Conservation (phyloP, 2,797 vertebrate genomes). For the Zenarchopterus dispar region DNA sequence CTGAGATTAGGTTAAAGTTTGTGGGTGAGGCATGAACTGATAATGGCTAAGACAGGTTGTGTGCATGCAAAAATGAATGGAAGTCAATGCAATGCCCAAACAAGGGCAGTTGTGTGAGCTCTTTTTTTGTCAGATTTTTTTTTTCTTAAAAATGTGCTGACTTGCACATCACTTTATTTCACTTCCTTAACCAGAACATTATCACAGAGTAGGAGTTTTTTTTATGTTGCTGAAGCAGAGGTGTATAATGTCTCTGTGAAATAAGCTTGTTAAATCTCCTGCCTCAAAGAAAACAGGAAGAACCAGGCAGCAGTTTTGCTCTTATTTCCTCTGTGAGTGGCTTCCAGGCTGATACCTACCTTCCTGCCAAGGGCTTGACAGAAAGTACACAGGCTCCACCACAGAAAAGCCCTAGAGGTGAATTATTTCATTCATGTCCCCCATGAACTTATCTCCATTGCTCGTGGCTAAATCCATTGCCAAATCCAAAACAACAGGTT, state of each 20-base stretch:
- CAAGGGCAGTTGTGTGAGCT: too few relatives aligned
- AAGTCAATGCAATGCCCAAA: too few relatives aligned
- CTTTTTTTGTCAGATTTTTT: background rate
- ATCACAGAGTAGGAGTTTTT: background rate
- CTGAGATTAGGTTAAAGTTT: too few relatives aligned
- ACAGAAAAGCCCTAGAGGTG: background rate
- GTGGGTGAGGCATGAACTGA: too few relatives aligned
- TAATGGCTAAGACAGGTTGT: too few relatives aligned
- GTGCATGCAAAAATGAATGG: too few relatives aligned
- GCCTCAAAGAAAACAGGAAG: constrained; percentile 10
- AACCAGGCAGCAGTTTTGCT: constrained; percentile 9
- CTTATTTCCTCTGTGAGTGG: background rate
- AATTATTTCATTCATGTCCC: background rate
- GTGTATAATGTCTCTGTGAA: background rate
- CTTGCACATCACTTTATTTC: background rate
- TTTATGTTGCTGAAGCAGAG: background rate
- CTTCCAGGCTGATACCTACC: constrained; percentile 5
- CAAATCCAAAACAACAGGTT: too few relatives aligned
- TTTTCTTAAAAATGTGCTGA: background rate
- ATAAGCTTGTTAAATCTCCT: background rate
- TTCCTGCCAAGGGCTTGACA: background rate
- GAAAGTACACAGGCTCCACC: constrained; percentile 2
- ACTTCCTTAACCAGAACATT: background rate
- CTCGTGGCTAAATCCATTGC: too few relatives aligned
- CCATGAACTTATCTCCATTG: background rate